A percentile compares a stretch with the other conserved stretches of the same genome.
These are phyloP conservation scores for Toxotes chatareus DNA, from an alignment of 2,113 vertebrate species.

Conservation along the genomic window DNA sequence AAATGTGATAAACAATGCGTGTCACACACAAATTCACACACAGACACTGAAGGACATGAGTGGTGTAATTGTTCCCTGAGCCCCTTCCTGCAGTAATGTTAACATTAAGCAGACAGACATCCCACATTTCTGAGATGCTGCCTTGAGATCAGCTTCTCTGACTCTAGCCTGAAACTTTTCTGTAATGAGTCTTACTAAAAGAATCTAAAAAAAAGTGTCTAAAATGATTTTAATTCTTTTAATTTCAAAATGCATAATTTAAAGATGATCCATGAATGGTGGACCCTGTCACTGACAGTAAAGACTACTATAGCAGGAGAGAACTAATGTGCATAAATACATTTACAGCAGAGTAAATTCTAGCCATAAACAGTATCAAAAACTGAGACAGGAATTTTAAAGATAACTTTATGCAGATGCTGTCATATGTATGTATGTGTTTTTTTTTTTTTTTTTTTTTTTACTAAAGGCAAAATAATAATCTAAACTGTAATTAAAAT, in stretches of 20 bases:
- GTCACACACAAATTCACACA: constrained; percentile 8
- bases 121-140: constrained; percentile 4
- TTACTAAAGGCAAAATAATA: neutral
- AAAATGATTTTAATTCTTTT: neutral
- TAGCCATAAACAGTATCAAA: neutral
- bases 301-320: neutral
- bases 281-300: neutral
- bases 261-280: neutral
- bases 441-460: neutral
- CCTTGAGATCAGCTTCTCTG: neutral
- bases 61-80: constrained; percentile 22
- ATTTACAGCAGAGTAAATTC: neutral
- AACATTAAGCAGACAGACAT: constrained; percentile 13
- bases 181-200: neutral
- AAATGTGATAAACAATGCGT: constrained; percentile 57
- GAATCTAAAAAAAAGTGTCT: neutral
- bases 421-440: neutral
- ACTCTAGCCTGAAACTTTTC: neutral
- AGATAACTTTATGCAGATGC: neutral
- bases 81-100: neutral
- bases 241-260: neutral
- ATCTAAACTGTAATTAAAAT: neutral
- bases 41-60: neutral
- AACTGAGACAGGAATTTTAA: neutral
- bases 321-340: neutral